Evolutionary conservation across 2,797 vertebrate species (phyloP).

Genomic region (Poecilia gillii): DNA sequence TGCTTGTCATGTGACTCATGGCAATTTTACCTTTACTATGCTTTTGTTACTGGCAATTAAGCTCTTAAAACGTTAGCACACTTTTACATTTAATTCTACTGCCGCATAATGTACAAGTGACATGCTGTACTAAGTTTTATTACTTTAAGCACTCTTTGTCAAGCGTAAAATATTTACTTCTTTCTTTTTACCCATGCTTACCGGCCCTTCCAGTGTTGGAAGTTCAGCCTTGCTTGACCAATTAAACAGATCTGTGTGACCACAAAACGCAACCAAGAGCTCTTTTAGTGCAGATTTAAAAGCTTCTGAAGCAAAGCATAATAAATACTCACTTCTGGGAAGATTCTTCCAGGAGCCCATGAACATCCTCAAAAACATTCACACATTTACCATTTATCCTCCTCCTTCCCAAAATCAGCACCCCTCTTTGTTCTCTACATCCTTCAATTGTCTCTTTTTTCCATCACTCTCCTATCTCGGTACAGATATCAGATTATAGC

Average conservation of each 20-base stretch:
- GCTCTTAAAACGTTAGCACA: not conserved
- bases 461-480: too few relatives aligned
- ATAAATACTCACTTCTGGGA: not conserved
- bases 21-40: slow-evolving; percentile 2
- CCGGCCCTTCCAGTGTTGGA: not conserved
- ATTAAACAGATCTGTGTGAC: not conserved
- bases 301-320: not conserved
- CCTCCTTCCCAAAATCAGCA: too few relatives aligned
- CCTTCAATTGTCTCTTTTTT: too few relatives aligned
- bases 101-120: not conserved
- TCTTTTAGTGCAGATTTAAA: not conserved
- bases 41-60: slow-evolving; percentile 1
- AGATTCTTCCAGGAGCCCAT: too few relatives aligned
- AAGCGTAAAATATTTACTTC: not conserved
- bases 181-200: not conserved
- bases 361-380: too few relatives aligned
- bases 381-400: too few relatives aligned
- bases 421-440: too few relatives aligned
- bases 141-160: not conserved
- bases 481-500: too few relatives aligned
- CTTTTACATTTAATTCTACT: not conserved
- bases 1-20: slow-evolving; percentile 7
- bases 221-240: not conserved
- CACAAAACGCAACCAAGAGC: not conserved
- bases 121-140: not conserved